A percentile compares a stretch with the other conserved stretches of the same genome.
These are phyloP conservation scores for Astyanax mexicanus DNA, from an alignment of 2,797 vertebrate genomes.

Conservation along the genomic window DNA sequence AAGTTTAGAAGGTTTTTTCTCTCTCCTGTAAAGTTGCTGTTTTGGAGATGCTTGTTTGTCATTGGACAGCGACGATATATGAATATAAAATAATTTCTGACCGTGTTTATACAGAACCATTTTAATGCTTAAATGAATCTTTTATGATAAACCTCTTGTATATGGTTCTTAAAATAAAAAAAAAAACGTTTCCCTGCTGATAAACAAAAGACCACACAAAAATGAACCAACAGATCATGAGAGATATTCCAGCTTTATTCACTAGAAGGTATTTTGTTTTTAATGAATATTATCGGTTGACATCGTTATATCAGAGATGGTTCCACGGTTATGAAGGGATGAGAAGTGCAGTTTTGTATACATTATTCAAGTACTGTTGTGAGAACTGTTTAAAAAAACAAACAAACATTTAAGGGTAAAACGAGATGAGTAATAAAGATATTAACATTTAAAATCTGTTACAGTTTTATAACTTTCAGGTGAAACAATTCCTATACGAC, in stretches of 20 bases:
- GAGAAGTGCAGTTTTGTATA: conserved; percentile 59
- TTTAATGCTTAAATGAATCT: too few relatives aligned
- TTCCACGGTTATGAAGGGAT: conserved; percentile 63
- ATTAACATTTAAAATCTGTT: neutral
- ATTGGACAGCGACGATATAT: too few relatives aligned
- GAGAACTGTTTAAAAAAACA: conserved; percentile 45
- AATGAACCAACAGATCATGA: neutral
- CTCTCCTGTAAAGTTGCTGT: too few relatives aligned
- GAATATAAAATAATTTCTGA: too few relatives aligned
- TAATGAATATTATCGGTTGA: conserved; percentile 76
- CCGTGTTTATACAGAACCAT: too few relatives aligned
- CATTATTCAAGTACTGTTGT: conserved; percentile 44
- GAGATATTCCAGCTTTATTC: conserved; percentile 74
- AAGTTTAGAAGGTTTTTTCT: too few relatives aligned
- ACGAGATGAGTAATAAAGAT: neutral
- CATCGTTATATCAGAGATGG: conserved; percentile 61
- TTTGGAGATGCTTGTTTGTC: too few relatives aligned
- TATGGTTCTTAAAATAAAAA: too few relatives aligned
- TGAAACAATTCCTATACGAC: neutral
- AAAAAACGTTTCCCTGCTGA: too few relatives aligned
- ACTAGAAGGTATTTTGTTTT: conserved; percentile 75
- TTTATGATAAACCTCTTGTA: too few relatives aligned
- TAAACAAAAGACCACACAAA: too few relatives aligned
- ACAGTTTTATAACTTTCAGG: neutral
- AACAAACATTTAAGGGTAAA: too few relatives aligned